phyloP scores from a whole-genome alignment of 2,113 vertebrate genomes.

The Oncorhynchus nerka region DNA sequence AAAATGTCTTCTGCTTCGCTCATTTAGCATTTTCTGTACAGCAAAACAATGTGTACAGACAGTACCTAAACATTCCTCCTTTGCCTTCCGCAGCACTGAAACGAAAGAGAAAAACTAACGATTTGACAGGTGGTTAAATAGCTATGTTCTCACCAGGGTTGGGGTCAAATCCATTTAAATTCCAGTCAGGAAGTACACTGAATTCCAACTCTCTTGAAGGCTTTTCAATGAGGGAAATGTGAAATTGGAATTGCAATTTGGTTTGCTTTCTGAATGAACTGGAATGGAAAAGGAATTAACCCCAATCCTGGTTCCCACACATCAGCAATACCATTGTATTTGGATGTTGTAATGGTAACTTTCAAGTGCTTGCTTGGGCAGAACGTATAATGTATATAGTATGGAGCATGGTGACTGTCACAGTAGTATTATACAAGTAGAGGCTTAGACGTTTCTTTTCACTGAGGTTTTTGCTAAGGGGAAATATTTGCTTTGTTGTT shows the following conservation, averaged over 20 bases:
- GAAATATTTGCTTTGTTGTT: constrained; percentile 72
- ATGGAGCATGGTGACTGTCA: constrained; percentile 81
- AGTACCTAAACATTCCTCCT: constrained; percentile 93
- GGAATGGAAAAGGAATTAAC: no score
- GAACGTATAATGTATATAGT: constrained; percentile 72
- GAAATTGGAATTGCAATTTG: no score
- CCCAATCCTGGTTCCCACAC: constrained; percentile 45
- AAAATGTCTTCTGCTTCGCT: constrained; percentile 84
- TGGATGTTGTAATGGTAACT: constrained; percentile 81
- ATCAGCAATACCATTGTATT: constrained; percentile 89
- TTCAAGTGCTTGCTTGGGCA: constrained; percentile 79
- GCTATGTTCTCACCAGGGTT: constrained; percentile 50
- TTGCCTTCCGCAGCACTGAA: constrained; percentile 85
- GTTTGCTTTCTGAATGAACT: no score
- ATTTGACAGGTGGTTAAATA: constrained; percentile 74
- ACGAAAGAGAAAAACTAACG: constrained; percentile 67
- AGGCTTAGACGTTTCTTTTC: constrained; percentile 58
- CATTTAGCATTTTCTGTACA: constrained; percentile 79
- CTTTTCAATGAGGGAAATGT: no score
- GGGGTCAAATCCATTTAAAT: no score
- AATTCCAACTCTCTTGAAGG: no score
- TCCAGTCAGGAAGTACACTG: no score
- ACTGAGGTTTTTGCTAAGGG: constrained; percentile 63
- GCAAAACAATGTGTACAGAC: constrained; percentile 84
- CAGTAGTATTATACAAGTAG: constrained; percentile 73